Conservation (phyloP, 2,113 vertebrate genomes). For the Sinocyclocheilus grahami region DNA sequence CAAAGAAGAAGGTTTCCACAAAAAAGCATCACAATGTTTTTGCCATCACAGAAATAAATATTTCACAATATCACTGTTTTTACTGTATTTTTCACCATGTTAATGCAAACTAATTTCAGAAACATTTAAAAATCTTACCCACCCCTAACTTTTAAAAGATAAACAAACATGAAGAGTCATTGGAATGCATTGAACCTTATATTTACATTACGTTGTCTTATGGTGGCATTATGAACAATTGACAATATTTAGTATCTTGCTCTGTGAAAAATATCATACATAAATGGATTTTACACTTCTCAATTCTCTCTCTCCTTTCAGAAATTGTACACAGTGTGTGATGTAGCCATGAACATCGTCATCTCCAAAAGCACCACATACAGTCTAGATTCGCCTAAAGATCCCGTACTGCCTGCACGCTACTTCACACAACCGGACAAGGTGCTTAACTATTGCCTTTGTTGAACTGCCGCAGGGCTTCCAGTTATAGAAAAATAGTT, state of each 20-base stretch:
- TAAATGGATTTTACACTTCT: neutral
- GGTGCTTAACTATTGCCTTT: slow-evolving; percentile 69
- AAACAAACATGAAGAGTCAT: neutral
- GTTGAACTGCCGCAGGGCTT: neutral
- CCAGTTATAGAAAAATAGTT: neutral
- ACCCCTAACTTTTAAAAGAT: neutral
- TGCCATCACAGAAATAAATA: neutral
- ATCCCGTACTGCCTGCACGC: slow-evolving; percentile 91
- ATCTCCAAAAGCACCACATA: slow-evolving; percentile 99
- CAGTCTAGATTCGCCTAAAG: slow-evolving; percentile 98
- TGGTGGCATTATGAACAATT: no score
- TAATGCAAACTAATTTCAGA: neutral
- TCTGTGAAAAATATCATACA: no score
- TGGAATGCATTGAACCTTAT: neutral
- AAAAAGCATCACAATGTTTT: neutral
- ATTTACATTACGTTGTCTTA: no score
- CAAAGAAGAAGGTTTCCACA: no score
- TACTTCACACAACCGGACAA: slow-evolving; percentile 98
- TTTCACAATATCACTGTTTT: neutral
- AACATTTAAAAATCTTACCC: neutral
- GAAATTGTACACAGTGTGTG: slow-evolving; percentile 98
- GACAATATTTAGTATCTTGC: no score
- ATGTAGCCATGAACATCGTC: slow-evolving; percentile 98
- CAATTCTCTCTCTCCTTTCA: slow-evolving; percentile 63
- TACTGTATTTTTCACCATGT: neutral